Evolutionary conservation across 2,888 invertebrate genomes (phyloP), one percentile per base, ranked within the genome.

Genomic region (Busseola fusca): DNA sequence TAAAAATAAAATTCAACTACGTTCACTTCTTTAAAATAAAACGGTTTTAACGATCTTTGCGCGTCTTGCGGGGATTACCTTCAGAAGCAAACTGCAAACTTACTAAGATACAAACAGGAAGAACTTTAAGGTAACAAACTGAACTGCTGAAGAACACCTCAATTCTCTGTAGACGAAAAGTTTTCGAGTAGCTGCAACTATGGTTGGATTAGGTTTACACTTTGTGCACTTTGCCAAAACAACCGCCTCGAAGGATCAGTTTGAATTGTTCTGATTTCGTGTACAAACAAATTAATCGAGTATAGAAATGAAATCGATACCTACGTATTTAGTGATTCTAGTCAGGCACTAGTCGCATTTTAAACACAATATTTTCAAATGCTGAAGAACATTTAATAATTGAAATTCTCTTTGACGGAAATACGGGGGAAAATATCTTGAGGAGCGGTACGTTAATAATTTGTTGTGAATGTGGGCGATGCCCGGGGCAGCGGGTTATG

Each of bases 111-210:
- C 64, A 69, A 72, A 69, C 65, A 72, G 57, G 72, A 16, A 64
- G 60, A 80, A 82, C 74, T 83, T 83, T 77, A 48, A 37, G 62
- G 45, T 50, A 69, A 69, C 57, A 27, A 76, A 74, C 50, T 64
- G 60, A 54, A 56, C 69, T 81, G 18, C 25, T 69, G 16, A 62
- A 72, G 72, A 76, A 73, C 62, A 69, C 66, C 59, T 64, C 68
- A 60, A 78, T 78, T 74, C 73, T 72, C 80, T 63, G 58, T 60
- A 72, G 76, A 72, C 81, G 42, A 27, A 66, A 78, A 84, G 54
- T 75, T 78, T 69, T 64, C 52, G 50, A 42, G 52, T 54, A 65
- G 63, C 50, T 56, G 62, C 66, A 57, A 34, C 66, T 27, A 45
- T 37, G 6, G 71, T 76, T 70, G 54, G 69, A 84, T 80, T 74